Percentiles rank a stretch among this genome's conserved stretches.
Evolutionary conservation across 2,113 vertebrate genomes (phyloP).

Genomic region (Syrrhaptes paradoxus): DNA sequence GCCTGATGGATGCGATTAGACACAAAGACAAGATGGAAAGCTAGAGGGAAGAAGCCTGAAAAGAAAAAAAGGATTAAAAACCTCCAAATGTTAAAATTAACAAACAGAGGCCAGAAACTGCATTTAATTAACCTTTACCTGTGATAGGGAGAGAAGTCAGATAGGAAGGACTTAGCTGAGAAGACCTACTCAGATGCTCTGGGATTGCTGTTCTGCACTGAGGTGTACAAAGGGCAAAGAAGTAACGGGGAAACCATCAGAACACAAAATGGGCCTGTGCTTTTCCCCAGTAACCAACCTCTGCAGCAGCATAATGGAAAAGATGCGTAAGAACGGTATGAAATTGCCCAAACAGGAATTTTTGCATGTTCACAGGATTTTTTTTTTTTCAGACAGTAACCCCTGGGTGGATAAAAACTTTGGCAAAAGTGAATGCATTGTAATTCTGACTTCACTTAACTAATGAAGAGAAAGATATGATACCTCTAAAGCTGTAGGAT

Average conservation of each 20-base stretch:
- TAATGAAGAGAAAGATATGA: background rate
- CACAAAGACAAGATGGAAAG: background rate
- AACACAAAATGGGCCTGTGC: background rate
- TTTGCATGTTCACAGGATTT: background rate
- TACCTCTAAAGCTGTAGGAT: background rate
- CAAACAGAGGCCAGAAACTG: background rate
- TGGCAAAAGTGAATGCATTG: background rate
- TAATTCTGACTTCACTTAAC: conserved; percentile 9
- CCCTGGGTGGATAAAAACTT: background rate
- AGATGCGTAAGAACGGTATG: background rate
- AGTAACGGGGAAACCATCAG: background rate
- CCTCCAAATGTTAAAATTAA: background rate
- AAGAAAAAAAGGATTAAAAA: background rate
- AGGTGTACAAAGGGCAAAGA: background rate
- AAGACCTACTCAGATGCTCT: background rate
- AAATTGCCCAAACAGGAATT: conserved; percentile 14
- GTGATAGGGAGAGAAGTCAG: background rate
- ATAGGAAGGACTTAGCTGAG: background rate
- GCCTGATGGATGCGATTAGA: background rate
- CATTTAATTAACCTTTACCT: background rate
- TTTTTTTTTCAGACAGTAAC: background rate
- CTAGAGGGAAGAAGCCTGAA: background rate
- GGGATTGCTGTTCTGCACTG: background rate
- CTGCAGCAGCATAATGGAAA: background rate
- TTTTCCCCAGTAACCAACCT: background rate